phyloP scores from a whole-genome alignment of 1,140 invertebrate species.

The Temnothorax nylanderi region DNA sequence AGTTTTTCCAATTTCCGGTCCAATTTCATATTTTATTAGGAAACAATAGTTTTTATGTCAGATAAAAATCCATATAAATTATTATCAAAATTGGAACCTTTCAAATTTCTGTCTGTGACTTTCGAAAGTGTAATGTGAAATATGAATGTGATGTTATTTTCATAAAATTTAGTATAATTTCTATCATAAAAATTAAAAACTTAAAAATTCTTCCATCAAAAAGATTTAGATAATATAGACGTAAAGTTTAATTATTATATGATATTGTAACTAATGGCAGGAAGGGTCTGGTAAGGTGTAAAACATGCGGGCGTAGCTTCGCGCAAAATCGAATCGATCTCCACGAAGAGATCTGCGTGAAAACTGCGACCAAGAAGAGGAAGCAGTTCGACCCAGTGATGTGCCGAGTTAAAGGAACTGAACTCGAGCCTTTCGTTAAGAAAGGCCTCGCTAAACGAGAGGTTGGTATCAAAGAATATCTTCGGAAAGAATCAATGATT shows the following conservation, averaged over 20 bases:
- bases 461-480: conserved; percentile 68
- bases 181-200: background rate
- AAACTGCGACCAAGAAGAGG: conserved; percentile 91
- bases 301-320: conserved; percentile 91
- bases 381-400: conserved; percentile 95
- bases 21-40: background rate
- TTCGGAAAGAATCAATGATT: background rate
- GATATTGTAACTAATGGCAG: conserved; percentile 59
- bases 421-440: conserved; percentile 91
- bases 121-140: background rate
- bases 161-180: background rate
- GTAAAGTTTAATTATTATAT: background rate
- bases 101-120: background rate
- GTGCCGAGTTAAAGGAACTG: conserved; percentile 94
- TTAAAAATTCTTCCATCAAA: background rate
- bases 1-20: background rate
- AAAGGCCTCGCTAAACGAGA: conserved; percentile 77
- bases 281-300: conserved; percentile 86
- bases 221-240: background rate
- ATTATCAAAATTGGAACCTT: background rate
- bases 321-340: conserved; percentile 91
- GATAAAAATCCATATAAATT: background rate
- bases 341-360: conserved; percentile 94
- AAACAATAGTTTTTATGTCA: background rate
- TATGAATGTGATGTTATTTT: background rate